Conservation (phyloP, 2,113 vertebrate species). For the Beaufortia kweichowensis region DNA sequence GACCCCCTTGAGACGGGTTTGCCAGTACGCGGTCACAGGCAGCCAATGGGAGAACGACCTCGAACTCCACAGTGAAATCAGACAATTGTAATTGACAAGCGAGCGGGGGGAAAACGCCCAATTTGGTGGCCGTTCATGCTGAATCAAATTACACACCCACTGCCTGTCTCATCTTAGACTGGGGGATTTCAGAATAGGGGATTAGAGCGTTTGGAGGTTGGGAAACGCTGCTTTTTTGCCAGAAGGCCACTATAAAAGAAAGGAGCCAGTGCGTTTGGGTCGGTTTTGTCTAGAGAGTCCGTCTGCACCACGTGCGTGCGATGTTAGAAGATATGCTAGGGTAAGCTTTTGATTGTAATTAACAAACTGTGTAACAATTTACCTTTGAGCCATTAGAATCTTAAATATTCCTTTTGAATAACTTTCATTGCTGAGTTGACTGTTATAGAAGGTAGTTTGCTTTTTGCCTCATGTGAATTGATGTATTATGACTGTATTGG, state of each 20-base stretch:
- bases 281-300: slow-evolving; percentile 52
- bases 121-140: slow-evolving; percentile 74
- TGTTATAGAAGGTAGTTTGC: slow-evolving; percentile 37
- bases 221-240: slow-evolving; percentile 30
- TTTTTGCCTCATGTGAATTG: neutral
- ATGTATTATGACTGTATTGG: slow-evolving; percentile 1
- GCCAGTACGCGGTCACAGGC: slow-evolving; percentile 39
- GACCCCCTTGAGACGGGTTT: slow-evolving; percentile 63
- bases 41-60: slow-evolving; percentile 59
- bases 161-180: slow-evolving; percentile 68
- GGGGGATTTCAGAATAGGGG: slow-evolving; percentile 67
- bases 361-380: slow-evolving; percentile 9
- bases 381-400: slow-evolving; percentile 36
- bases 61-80: slow-evolving; percentile 72
- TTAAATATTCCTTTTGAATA: slow-evolving; percentile 57
- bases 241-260: slow-evolving; percentile 50
- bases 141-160: slow-evolving; percentile 80
- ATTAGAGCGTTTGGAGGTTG: slow-evolving; percentile 68
- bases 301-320: slow-evolving; percentile 52
- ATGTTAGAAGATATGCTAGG: slow-evolving; percentile 39
- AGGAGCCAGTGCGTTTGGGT: slow-evolving; percentile 54
- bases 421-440: slow-evolving; percentile 30
- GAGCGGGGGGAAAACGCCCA: slow-evolving; percentile 75
- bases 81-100: slow-evolving; percentile 79
- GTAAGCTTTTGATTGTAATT: slow-evolving; percentile 52